Evolutionary conservation across 2,888 invertebrate genomes (phyloP).

Genomic region (Cecidostiba fungosa): DNA sequence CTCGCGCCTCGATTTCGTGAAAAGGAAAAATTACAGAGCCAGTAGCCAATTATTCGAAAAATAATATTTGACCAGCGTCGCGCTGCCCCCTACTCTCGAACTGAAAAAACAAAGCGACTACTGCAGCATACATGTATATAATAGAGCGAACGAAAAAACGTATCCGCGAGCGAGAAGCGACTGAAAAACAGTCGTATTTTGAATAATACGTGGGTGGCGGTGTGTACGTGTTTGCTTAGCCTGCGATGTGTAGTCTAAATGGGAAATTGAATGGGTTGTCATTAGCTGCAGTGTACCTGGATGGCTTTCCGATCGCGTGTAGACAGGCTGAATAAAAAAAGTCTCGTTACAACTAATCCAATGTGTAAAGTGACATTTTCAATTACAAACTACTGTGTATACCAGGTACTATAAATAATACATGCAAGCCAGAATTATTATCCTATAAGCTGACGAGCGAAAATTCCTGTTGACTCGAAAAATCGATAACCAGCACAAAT

Average conservation of each 20-base stretch:
- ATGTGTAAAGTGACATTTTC: not conserved
- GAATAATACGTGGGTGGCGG: not conserved
- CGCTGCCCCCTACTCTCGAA: constrained; percentile 30
- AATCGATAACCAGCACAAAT: too few relatives aligned
- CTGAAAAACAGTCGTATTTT: constrained; percentile 36
- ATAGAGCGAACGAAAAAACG: not conserved
- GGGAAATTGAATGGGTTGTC: not conserved
- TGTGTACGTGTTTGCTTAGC: not conserved
- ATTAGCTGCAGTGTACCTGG: not conserved
- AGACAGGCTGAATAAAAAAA: too few relatives aligned
- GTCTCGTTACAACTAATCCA: not conserved
- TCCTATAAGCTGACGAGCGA: too few relatives aligned
- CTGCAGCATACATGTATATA: not conserved
- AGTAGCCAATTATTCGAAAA: constrained; percentile 48
- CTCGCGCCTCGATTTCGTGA: not conserved
- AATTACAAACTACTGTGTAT: not conserved
- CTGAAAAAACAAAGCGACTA: constrained; percentile 42
- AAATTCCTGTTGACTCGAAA: too few relatives aligned
- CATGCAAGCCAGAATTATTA: too few relatives aligned
- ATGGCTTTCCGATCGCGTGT: too few relatives aligned
- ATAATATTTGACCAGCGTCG: constrained; percentile 63
- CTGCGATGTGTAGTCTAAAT: too few relatives aligned
- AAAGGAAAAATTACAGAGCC: constrained; percentile 16
- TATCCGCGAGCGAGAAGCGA: not conserved
- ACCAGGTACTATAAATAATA: too few relatives aligned